Base-by-base conservation (phyloP, 2,797 vertebrate genomes). In the Neomorphus geoffroyi region DNA sequence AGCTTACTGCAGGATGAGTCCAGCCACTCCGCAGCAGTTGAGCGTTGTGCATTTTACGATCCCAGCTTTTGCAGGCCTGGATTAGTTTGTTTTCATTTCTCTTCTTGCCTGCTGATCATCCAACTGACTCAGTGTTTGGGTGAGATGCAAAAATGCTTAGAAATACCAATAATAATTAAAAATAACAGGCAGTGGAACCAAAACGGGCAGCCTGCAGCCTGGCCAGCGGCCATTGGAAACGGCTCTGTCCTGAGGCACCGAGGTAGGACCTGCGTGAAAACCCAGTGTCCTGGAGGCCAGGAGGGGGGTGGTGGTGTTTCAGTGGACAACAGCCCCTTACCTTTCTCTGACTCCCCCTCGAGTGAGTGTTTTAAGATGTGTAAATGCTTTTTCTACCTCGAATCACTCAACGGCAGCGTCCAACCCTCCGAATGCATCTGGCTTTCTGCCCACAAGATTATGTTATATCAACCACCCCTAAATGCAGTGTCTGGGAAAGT, bases 381-480 rank as follows among this genome's bases (percentile, higher is more conserved):
- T 18, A 8, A 17, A 9, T 53, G 7, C 22, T 32, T 91, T 94
- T 94, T 33, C 67, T 73, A 11, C 66, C 3, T n/a, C 2, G 10
- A 94, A n/a, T 71, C 54, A 3, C 51, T 89, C 3, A 3, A 16
- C 58, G 85, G 54, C 17, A 1, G 39, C 28, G 3, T 71, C 86
- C 88, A 71, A 86, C 83, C 86, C 77, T 80, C 71, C 1, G 7
- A 60, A 87, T 41, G 69, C 87, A 35, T 58, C 82, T 94, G 94
- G 90, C 93, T 89, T 92, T 66, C 71, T 82, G 89, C 92, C 93
- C 86, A 8, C 62, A 43, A 93, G 92, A 92, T 92, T 79, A 85
- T 81, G 93, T 93, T 93, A 28, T 81, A 85, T 93, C 90, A 97
- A 94, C 85, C 89, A 86, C 69, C 95, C 91, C 64, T 96, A 92